Conservation (phyloP, 2,113 vertebrate genomes). For the Pleuronectes platessa region DNA sequence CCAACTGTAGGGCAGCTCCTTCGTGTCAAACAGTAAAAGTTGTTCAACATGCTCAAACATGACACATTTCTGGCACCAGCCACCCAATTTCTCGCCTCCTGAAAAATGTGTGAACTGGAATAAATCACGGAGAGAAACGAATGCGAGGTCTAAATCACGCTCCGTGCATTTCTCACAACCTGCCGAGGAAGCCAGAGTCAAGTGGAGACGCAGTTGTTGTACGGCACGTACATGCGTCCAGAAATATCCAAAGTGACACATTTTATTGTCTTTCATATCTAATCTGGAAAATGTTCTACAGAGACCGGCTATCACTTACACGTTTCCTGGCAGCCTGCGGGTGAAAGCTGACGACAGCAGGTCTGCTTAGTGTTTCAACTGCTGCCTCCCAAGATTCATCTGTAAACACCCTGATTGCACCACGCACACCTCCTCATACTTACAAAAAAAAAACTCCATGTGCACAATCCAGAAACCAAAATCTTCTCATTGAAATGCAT, state of each 20-base stretch:
- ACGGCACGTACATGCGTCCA: slow-evolving; percentile 14
- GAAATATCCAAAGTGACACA: slow-evolving; percentile 30
- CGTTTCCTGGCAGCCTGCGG: slow-evolving; percentile 52
- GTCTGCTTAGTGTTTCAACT: slow-evolving; percentile 69
- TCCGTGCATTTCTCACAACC: background rate
- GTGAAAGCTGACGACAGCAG: slow-evolving; percentile 45
- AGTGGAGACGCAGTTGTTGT: background rate
- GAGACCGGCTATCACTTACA: slow-evolving; percentile 50
- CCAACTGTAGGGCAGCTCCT: slow-evolving; percentile 1
- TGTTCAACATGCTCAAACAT: background rate
- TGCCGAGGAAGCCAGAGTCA: slow-evolving; percentile 1
- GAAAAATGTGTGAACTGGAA: slow-evolving; percentile 38
- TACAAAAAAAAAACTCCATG: too few species aligned
- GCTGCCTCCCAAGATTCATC: slow-evolving; percentile 61
- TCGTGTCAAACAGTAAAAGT: slow-evolving; percentile 38
- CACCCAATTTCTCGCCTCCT: background rate
- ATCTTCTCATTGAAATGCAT: slow-evolving; percentile 38
- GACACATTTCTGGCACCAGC: slow-evolving; percentile 29
- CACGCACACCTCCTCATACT: slow-evolving; percentile 35
- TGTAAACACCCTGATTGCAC: slow-evolving; percentile 50
- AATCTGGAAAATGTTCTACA: slow-evolving; percentile 60
- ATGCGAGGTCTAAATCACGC: slow-evolving; percentile 23
- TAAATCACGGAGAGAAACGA: slow-evolving; percentile 24
- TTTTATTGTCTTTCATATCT: slow-evolving; percentile 63
- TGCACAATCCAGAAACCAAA: slow-evolving; percentile 41